Evolutionary conservation across 2,797 vertebrate genomes (phyloP).

Genomic region (Phrynocephalus forsythii): DNA sequence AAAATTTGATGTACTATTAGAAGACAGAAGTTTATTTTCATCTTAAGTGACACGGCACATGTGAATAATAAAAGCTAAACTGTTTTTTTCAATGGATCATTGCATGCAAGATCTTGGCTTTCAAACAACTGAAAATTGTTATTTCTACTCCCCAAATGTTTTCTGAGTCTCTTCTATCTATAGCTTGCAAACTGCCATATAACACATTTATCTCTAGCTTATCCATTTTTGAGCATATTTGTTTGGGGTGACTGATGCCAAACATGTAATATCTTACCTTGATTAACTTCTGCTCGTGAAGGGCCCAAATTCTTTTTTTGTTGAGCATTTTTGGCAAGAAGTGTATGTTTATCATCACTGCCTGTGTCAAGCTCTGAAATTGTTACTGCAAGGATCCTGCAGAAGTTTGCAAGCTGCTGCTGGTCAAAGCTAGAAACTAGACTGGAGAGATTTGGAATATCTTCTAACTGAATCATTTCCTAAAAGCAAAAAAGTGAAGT

Average conservation of each 20-base stretch:
- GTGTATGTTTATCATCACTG: conserved; percentile 96
- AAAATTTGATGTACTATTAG: not conserved
- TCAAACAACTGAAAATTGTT: too few species aligned
- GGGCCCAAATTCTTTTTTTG: conserved; percentile 91
- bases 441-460: conserved; percentile 91
- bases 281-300: conserved; percentile 94
- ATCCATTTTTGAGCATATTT: not conserved
- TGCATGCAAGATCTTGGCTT: not conserved
- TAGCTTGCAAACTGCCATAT: not conserved
- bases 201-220: not conserved
- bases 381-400: conserved; percentile 96
- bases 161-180: not conserved
- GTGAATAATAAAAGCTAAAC: not conserved
- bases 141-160: too few species aligned
- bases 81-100: not conserved
- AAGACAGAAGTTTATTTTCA: accelerated
- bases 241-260: not conserved
- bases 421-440: conserved; percentile 98
- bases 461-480: conserved; percentile 98
- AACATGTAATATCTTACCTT: conserved; percentile 80
- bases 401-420: conserved; percentile 98
- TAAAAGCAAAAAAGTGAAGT: conserved; percentile 66
- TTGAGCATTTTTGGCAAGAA: conserved; percentile 96
- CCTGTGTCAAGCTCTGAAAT: conserved; percentile 96
- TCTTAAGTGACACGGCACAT: not conserved